Percentiles rank a stretch among this genome's conserved stretches.
Evolutionary conservation across 2,113 vertebrate species (phyloP).

Genomic region (Acrocephalus kingi): DNA sequence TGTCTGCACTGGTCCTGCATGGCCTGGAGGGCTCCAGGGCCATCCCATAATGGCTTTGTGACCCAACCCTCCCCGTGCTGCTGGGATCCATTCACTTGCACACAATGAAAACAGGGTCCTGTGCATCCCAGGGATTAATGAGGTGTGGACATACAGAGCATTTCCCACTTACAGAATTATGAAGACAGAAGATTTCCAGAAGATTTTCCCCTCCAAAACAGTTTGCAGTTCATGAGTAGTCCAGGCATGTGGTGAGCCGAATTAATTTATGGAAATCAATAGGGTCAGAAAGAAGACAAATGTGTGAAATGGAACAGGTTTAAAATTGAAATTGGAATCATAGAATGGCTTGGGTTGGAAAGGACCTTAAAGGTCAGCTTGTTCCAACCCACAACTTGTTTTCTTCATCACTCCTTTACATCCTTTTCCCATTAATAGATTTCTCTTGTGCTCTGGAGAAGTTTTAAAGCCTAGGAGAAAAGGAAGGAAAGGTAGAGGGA

Average conservation of each 20-base stretch:
- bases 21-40: background rate
- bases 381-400: background rate
- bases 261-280: background rate
- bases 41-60: accelerated
- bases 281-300: background rate
- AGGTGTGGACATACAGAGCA: background rate
- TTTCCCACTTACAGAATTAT: background rate
- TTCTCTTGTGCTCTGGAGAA: background rate
- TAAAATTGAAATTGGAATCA: background rate
- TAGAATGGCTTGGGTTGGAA: background rate
- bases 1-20: background rate
- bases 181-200: background rate
- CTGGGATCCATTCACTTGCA: background rate
- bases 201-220: background rate
- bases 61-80: accelerated
- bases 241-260: background rate
- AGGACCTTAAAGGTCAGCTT: background rate
- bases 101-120: background rate
- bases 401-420: background rate
- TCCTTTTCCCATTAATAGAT: background rate
- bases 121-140: background rate
- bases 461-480: background rate
- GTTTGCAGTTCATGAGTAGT: background rate
- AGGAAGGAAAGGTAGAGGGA: background rate
- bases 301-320: background rate